Evolutionary conservation across 1,140 invertebrate species (phyloP).

Genomic region (Cotesia chilonis): DNA sequence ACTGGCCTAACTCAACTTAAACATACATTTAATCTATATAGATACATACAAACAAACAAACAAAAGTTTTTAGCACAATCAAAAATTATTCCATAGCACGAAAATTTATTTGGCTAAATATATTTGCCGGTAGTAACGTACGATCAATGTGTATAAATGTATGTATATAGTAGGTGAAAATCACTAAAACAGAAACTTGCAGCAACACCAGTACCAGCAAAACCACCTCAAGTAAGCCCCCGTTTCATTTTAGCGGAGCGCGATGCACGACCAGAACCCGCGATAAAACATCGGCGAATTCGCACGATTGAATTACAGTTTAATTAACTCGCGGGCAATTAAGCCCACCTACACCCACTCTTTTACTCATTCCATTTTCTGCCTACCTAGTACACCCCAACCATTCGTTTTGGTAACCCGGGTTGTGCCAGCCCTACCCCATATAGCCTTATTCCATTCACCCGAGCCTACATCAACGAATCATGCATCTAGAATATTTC

Average conservation of each 20-base stretch:
- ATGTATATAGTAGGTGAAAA: neutral
- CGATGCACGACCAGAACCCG: constrained; percentile 46
- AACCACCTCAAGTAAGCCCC: neutral
- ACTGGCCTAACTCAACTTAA: too few species aligned
- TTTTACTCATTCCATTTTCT: constrained; percentile 22
- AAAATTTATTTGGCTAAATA: constrained; percentile 27
- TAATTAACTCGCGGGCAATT: constrained; percentile 65
- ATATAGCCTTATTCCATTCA: too few species aligned
- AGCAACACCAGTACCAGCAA: constrained; percentile 7
- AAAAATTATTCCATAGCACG: constrained; percentile 24
- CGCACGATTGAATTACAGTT: constrained; percentile 65
- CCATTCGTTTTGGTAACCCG: constrained; percentile 28
- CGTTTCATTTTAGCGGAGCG: neutral
- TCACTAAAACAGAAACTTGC: constrained; percentile 27
- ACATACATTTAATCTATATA: neutral
- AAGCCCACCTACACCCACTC: constrained; percentile 45
- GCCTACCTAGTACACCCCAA: neutral
- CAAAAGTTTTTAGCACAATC: constrained; percentile 16
- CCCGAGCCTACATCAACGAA: constrained; percentile 24
- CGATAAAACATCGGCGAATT: constrained; percentile 64
- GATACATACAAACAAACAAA: neutral
- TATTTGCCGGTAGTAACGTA: constrained; percentile 4
- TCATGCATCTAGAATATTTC: constrained; percentile 52
- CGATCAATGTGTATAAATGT: constrained; percentile 1
- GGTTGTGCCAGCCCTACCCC: constrained; percentile 21